Conservation (phyloP, 2,113 vertebrate species). For the Cavia aperea region DNA sequence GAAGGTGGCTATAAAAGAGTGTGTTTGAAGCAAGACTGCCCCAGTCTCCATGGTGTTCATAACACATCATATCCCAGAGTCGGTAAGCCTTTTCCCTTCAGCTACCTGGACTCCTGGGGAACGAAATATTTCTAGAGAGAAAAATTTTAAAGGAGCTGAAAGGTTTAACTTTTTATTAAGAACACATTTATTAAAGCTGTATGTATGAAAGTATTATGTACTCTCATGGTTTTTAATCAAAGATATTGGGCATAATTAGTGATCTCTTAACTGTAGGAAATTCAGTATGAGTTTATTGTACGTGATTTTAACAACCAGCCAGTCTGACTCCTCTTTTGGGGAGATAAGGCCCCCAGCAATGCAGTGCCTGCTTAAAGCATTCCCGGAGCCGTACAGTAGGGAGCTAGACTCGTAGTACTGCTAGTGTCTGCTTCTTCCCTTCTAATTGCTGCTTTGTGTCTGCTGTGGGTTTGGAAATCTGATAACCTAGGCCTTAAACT, state of each 20-base stretch:
- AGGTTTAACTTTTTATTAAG: not conserved
- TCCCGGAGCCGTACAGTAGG: not conserved
- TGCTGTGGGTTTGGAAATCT: constrained; percentile 5
- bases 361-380: not conserved
- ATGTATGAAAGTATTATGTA: not conserved
- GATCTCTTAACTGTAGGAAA: not conserved
- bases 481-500: not conserved
- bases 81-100: constrained; percentile 76
- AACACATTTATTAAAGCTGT: not conserved
- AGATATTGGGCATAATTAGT: not conserved
- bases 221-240: not conserved
- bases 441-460: not conserved
- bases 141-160: not conserved
- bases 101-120: not conserved
- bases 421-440: not conserved
- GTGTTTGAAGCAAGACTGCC: constrained; percentile 84
- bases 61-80: constrained; percentile 95
- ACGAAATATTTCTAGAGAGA: not conserved
- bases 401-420: not conserved
- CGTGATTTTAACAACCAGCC: not conserved
- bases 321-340: not conserved
- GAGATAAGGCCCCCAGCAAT: not conserved
- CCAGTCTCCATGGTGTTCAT: constrained; percentile 86
- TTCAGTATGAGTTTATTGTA: not conserved
- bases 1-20: constrained; percentile 91